These are phyloP conservation scores for Propithecus perrieri DNA, from an alignment of 2,797 vertebrate genomes.

Conservation along the genomic window DNA sequence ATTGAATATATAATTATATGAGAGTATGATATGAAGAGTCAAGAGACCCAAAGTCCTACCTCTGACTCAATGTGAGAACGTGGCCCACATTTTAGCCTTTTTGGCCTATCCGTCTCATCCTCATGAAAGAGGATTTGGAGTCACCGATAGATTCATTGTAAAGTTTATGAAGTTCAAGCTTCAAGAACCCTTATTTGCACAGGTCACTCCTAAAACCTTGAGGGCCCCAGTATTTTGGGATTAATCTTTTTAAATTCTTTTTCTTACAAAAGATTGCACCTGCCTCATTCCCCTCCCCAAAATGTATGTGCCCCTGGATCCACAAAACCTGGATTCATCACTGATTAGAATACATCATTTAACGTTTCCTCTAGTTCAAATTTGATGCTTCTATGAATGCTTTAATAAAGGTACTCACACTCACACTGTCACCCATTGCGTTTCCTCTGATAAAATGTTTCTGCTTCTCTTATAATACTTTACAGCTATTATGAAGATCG, in stretches of 20 bases:
- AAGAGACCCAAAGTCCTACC: background rate
- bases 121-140: background rate
- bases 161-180: background rate
- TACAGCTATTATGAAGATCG: background rate
- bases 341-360: background rate
- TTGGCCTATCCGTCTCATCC: background rate
- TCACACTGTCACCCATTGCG: background rate
- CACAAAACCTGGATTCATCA: background rate
- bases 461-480: background rate
- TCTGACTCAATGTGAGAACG: background rate
- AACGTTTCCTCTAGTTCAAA: background rate
- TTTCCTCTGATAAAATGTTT: background rate
- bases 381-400: background rate
- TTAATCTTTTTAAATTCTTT: background rate
- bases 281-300: accelerated
- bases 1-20: background rate
- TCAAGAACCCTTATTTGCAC: background rate
- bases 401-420: background rate
- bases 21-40: background rate
- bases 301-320: background rate
- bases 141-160: background rate
- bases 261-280: background rate
- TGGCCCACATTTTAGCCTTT: background rate
- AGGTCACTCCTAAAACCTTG: background rate
- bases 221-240: background rate